Base-by-base conservation (phyloP, 2,888 invertebrate genomes). In the Agapostemon virescens region DNA sequence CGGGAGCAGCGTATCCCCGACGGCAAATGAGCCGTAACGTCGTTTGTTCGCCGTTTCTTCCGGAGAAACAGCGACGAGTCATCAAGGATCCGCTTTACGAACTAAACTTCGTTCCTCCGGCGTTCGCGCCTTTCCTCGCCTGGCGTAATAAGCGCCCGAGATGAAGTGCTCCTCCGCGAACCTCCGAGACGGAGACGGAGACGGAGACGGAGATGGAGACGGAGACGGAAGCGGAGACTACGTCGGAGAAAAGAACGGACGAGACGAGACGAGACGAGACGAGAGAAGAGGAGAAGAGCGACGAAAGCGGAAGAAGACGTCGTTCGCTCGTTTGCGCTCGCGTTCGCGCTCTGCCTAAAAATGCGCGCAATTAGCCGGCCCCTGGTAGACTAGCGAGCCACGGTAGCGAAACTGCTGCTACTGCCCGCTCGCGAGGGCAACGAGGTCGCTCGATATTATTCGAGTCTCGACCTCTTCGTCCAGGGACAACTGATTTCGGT, bases 401-500 rank as follows among this genome's bases (percentile, higher is more conserved):
- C 45, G 45, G 45, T 6, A 45, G 20, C 45, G 49, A 49, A 49
- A n/a, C 49, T 49, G 49, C n/a, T 33, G 2, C 67, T 11, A 36
- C 9, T 3, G 17, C 0, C 26, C 49, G 66, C 38, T 77, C 73
- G 42, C 49, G 49, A 26, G n/a, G 49, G 52, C 42, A 61, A 69
- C 66, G 42, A 15, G 64, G 45, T 45, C 76, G 76, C 45, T 77
- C 76, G 70, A 83, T 79, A 83, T 40, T 30, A 49, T 69, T 74
- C 66, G 40, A 17, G 75, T 68, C 52, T 52, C 82, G 69, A 69
- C 74, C 81, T 79, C 81, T 78, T 79, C 85, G 85, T 73, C 66
- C 85, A 66, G 76, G 81, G 74, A 80, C 87, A 83, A 85, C 88
- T 85, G 87, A 88, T 85, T 83, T 80, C 82, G 77, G 64, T 82